These are phyloP conservation scores for Torymus aiolomorphi DNA, from an alignment of 2,888 invertebrate genomes.

Conservation along the genomic window DNA sequence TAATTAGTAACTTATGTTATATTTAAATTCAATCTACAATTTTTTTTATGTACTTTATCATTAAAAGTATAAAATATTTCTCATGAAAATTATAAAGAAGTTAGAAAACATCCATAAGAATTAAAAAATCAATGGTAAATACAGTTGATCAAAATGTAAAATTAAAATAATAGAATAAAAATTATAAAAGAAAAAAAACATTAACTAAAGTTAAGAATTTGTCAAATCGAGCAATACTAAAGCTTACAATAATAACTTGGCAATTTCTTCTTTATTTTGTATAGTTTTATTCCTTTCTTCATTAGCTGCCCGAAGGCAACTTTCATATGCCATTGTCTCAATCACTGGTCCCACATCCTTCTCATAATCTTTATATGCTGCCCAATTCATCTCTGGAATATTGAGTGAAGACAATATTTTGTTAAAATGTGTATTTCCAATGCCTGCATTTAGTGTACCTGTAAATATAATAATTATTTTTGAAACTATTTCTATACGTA, in stretches of 20 bases:
- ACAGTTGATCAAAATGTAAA: too few species aligned
- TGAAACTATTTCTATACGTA: too few species aligned
- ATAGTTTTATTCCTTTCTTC: conserved; percentile 52
- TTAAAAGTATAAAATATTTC: too few species aligned
- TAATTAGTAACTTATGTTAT: too few species aligned
- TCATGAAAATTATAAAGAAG: too few species aligned
- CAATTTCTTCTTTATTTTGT: conserved; percentile 45
- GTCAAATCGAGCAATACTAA: background rate
- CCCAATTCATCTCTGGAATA: conserved; percentile 46
- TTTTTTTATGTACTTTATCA: too few species aligned
- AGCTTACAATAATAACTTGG: conserved; percentile 53
- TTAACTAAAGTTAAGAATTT: background rate
- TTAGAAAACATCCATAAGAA: too few species aligned
- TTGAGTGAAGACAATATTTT: conserved; percentile 45
- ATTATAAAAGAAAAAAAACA: too few species aligned
- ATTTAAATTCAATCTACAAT: too few species aligned
- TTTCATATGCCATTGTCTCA: conserved; percentile 46
- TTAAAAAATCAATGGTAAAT: too few species aligned
- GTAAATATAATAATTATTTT: conserved; percentile 25
- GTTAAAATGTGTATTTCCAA: conserved; percentile 54
- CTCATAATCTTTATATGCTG: conserved; percentile 47
- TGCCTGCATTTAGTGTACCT: conserved; percentile 52
- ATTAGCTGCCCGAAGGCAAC: conserved; percentile 48
- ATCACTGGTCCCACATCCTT: conserved; percentile 38
- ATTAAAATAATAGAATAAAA: too few species aligned